Percentiles rank a stretch among this genome's conserved stretches.
Evolutionary conservation across 92 coral and sea anemone genomes (phyloP).

Genomic region (Pocillopora grandis): DNA sequence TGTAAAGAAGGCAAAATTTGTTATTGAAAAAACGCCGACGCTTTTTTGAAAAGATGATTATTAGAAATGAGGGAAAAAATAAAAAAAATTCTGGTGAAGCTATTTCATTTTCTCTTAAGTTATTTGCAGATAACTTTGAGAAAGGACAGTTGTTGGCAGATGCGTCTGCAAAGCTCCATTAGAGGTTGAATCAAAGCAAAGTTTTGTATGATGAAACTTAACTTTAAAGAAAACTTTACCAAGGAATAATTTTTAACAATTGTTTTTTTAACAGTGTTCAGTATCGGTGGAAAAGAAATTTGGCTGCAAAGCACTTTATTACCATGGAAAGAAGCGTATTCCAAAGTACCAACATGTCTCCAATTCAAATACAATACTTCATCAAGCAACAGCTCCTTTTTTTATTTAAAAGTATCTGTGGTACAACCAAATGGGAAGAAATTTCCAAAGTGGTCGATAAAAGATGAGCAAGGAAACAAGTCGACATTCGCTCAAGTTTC

Average conservation of each 20-base stretch:
- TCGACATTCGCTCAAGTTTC: not conserved
- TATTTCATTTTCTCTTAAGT: no score
- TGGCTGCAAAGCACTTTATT: not conserved
- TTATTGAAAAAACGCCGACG: no score
- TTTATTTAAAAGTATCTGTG: not conserved
- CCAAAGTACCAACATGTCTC: not conserved
- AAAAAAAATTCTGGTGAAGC: no score
- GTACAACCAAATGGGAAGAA: not conserved
- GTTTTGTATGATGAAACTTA: no score
- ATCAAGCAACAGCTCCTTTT: not conserved
- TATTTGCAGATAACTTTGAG: no score
- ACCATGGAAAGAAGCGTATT: constrained; percentile 5
- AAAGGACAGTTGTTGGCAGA: no score
- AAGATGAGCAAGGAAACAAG: not conserved
- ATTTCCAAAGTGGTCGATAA: not conserved
- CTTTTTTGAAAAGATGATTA: no score
- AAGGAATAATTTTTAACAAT: no score
- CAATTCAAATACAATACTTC: not conserved
- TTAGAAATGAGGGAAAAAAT: no score
- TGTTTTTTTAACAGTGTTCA: not conserved
- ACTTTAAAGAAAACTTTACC: no score
- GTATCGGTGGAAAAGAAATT: not conserved
- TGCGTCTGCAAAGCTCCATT: no score
- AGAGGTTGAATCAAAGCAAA: no score
- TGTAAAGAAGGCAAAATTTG: not conserved